Evolutionary conservation across 2,888 invertebrate genomes (phyloP).

Genomic region (Dryadula phaetusa): DNA sequence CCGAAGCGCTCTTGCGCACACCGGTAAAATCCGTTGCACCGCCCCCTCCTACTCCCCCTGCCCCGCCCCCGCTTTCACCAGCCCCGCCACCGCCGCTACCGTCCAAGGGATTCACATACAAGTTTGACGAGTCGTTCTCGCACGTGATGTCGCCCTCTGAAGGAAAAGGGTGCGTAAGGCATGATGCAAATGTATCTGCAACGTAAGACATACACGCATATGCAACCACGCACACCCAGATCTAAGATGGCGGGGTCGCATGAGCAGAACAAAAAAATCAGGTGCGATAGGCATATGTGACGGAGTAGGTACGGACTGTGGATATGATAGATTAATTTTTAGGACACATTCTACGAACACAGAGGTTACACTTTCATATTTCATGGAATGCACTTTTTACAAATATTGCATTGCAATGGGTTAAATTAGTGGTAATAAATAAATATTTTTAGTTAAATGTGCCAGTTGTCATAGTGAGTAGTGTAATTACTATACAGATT

Average conservation of each 20-base stretch:
- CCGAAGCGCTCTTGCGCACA: conserved; percentile 92
- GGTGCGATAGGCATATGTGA: conserved; percentile 26
- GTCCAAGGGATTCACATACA: conserved; percentile 94
- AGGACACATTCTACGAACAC: background rate
- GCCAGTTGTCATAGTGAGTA: background rate
- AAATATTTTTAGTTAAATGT: background rate
- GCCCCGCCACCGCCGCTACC: conserved; percentile 83
- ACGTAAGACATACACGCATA: conserved; percentile 85
- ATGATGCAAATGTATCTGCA: conserved; percentile 98
- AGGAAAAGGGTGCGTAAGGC: conserved; percentile 97
- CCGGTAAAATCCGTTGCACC: conserved; percentile 84
- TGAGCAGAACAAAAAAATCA: conserved; percentile 40
- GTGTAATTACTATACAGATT: conserved; percentile 13
- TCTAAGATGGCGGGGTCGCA: conserved; percentile 52
- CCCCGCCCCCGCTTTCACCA: conserved; percentile 55
- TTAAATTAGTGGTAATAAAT: background rate
- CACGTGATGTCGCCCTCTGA: conserved; percentile 91
- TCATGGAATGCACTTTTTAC: conserved; percentile 4
- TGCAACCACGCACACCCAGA: conserved; percentile 70
- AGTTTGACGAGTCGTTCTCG: conserved; percentile 90
- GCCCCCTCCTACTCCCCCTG: conserved; percentile 55
- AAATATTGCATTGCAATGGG: background rate
- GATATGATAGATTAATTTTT: background rate
- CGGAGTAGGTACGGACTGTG: conserved; percentile 8
- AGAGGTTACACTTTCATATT: background rate